Evolutionary conservation across 2,113 vertebrate species (phyloP).

Genomic region (Hiodon alosoides): DNA sequence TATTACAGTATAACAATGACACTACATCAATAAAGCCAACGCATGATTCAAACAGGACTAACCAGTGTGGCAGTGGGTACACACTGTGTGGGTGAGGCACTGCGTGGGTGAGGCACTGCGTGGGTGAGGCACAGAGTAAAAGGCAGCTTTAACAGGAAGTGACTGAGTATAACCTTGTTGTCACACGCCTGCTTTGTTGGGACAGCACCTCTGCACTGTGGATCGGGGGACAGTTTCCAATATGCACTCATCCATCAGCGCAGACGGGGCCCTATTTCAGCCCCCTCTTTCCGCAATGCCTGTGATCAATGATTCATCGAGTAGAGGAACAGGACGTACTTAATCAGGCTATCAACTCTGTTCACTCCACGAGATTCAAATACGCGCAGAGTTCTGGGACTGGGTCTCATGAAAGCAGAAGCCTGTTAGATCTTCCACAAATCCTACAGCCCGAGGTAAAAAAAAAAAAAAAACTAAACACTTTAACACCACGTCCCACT

Average conservation of each 20-base stretch:
- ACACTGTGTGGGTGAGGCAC: too few species aligned
- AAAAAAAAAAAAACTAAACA: background rate
- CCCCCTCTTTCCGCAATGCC: conserved; percentile 28
- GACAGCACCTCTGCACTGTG: background rate
- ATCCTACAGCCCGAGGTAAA: background rate
- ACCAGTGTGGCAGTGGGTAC: too few species aligned
- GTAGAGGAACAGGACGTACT: conserved; percentile 23
- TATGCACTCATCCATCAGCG: conserved; percentile 31
- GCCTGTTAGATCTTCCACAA: background rate
- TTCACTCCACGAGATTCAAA: conserved; percentile 26
- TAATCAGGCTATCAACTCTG: conserved; percentile 29
- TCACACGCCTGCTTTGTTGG: background rate
- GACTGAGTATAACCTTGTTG: background rate
- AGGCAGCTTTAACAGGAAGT: too few species aligned
- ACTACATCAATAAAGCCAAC: too few species aligned
- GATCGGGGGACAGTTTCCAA: conserved; percentile 16
- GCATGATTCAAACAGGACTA: too few species aligned
- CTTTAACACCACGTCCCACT: too few species aligned
- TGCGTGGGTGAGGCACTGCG: too few species aligned
- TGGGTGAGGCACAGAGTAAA: too few species aligned
- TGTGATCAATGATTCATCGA: conserved; percentile 42
- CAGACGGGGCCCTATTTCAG: conserved; percentile 29
- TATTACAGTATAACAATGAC: too few species aligned
- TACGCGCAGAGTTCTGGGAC: conserved; percentile 9
- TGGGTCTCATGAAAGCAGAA: background rate